These are phyloP conservation scores for Brachypteracias leptosomus DNA, from an alignment of 2,113 vertebrate species.

Conservation along the genomic window DNA sequence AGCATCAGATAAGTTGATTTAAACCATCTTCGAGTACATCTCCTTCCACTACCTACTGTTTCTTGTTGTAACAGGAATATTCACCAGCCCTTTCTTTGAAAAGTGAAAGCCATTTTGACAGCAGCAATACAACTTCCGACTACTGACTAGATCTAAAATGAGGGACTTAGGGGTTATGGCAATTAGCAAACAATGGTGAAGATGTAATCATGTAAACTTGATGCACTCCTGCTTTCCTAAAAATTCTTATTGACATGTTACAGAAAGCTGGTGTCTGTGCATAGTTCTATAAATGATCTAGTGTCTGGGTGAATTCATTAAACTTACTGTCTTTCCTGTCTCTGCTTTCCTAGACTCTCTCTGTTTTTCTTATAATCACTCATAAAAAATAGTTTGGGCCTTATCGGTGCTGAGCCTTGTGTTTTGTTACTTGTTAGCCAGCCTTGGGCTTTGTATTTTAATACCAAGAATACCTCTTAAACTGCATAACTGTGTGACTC, in stretches of 20 bases:
- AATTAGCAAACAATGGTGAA: not conserved
- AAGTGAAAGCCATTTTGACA: not conserved
- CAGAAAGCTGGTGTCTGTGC: not conserved
- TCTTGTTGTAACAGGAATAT: not conserved
- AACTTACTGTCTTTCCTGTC: not conserved
- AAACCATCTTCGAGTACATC: not conserved
- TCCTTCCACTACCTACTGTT: not conserved
- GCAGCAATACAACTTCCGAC: not conserved
- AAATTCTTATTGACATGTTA: not conserved
- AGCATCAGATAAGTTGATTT: not conserved
- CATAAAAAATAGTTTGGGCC: not conserved
- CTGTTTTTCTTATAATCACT: not conserved
- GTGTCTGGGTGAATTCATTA: not conserved
- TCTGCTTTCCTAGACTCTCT: not conserved
- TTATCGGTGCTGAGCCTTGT: not conserved
- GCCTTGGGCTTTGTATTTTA: not conserved
- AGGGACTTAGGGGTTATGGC: not conserved
- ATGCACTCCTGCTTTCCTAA: not conserved
- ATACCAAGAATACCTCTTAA: not conserved
- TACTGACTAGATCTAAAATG: not conserved
- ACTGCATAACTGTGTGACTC: not conserved
- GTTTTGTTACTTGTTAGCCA: not conserved
- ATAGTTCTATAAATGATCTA: not conserved
- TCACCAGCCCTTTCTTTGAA: not conserved
- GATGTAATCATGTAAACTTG: not conserved